phyloP scores from a whole-genome alignment of 2,797 vertebrate species.

The Typhlichthys subterraneus region DNA sequence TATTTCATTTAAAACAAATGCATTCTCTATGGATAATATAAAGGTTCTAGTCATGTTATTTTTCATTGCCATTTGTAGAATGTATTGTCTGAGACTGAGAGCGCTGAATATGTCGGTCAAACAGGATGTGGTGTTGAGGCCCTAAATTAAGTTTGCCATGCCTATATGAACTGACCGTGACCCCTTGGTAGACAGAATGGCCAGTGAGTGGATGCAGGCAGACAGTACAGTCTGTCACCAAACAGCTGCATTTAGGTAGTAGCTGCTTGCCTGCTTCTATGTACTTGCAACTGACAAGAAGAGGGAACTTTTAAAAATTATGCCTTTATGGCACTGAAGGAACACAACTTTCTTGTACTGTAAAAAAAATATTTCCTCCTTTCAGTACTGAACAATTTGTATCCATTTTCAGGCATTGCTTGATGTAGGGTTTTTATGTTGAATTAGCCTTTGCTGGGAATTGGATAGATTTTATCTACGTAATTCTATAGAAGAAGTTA shows the following conservation, averaged over 20 bases:
- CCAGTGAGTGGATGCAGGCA: slow-evolving; percentile 36
- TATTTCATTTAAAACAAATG: slow-evolving; percentile 26
- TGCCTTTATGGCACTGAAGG: not conserved
- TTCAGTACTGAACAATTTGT: too few relatives aligned
- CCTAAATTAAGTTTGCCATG: slow-evolving; percentile 38
- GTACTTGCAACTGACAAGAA: slow-evolving; percentile 17
- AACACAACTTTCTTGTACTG: not conserved
- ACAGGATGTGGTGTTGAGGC: slow-evolving; percentile 62
- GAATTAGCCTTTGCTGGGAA: too few relatives aligned
- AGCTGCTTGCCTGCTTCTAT: slow-evolving; percentile 19
- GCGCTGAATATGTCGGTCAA: slow-evolving; percentile 20
- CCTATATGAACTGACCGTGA: slow-evolving; percentile 63
- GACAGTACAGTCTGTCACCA: slow-evolving; percentile 23
- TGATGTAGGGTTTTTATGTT: too few relatives aligned
- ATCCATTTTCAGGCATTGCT: too few relatives aligned
- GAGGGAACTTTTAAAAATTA: slow-evolving; percentile 10
- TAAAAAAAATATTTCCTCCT: too few relatives aligned
- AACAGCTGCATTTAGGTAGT: slow-evolving; percentile 40
- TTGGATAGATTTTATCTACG: too few relatives aligned
- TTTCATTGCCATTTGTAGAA: slow-evolving; percentile 30
- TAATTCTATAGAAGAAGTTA: too few relatives aligned
- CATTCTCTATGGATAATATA: slow-evolving; percentile 18
- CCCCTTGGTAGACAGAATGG: slow-evolving; percentile 41
- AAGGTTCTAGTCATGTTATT: slow-evolving; percentile 41
- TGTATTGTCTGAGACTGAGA: slow-evolving; percentile 35